Evolutionary conservation across 2,797 vertebrate species (phyloP).

Genomic region (Emydoidea blandingii): DNA sequence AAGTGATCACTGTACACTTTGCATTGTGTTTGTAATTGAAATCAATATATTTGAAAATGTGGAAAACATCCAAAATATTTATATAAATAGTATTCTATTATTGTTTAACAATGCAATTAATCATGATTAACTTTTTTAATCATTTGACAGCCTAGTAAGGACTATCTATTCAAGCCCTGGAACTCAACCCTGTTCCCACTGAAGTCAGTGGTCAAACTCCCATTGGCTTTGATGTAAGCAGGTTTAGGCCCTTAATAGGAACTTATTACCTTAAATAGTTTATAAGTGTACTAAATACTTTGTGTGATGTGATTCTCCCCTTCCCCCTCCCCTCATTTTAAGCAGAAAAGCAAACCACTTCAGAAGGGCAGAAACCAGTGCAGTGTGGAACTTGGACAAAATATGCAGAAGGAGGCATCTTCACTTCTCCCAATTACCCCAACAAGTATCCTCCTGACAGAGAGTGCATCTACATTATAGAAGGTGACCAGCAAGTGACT

Average conservation of each 20-base stretch:
- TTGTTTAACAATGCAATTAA: too few species aligned
- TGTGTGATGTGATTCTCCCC: not conserved
- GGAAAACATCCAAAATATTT: too few species aligned
- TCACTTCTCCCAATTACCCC: slow-evolving; percentile 98
- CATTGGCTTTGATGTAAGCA: not conserved
- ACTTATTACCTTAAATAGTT: not conserved
- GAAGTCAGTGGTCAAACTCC: not conserved
- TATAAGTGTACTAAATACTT: not conserved
- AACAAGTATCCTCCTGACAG: slow-evolving; percentile 98
- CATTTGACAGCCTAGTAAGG: too few species aligned
- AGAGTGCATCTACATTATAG: slow-evolving; percentile 99
- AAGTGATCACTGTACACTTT: too few species aligned
- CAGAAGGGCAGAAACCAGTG: slow-evolving; percentile 94
- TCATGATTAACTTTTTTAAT: too few species aligned
- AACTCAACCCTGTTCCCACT: not conserved
- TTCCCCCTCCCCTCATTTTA: slow-evolving; percentile 39
- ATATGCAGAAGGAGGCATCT: slow-evolving; percentile 95
- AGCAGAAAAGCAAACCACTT: slow-evolving; percentile 91
- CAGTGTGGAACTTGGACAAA: slow-evolving; percentile 99
- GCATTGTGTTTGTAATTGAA: too few species aligned
- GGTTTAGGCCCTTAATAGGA: not conserved
- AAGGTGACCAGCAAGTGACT: slow-evolving; percentile 85
- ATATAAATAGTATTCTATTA: too few species aligned
- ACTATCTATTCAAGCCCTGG: not conserved
- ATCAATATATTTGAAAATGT: too few species aligned